Evolutionary conservation across 2,113 vertebrate species (phyloP), one percentile per base, ranked within the genome.

Genomic region (Varanus salvator): DNA sequence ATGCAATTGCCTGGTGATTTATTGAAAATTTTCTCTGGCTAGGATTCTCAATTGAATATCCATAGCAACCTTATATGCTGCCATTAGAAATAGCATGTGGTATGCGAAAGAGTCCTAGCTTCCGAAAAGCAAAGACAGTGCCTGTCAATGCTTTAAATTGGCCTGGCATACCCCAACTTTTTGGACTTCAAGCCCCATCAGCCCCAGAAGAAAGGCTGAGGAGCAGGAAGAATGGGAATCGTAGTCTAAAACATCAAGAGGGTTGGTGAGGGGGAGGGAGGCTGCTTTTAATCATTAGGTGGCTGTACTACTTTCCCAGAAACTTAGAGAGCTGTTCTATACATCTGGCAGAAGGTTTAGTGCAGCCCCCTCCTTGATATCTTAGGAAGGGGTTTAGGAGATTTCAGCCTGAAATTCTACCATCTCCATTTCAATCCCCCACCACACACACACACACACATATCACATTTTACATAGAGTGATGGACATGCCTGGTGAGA

Each of bases 11-110:
- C 31, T 52, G 81, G 66, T 8, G 1, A 0, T 78, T 11, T 76
- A 1, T 48, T 29, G 69, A 21, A 66, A 86, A 1, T 89, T 66
- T 48, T 0, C 23, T 88, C 94, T 81, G 80, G 5, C 15, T 11
- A 29, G 44, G 68, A 71, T 44, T 85, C 86, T 66, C 72, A 52
- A 68, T 84, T 81, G 80, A 66, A 88, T 85, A 90, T 80, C 52
- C 25, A 60, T 27, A 86, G 14, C 54, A 89, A 82, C 31, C n/a
- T n/a, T 21, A 66, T 0, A 64, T 60, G 14, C 38, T 87, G 27
- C 80, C 38, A 27, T 72, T 57, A 14, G 21, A 75, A 25, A 88
- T 84, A 93, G 82, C 0, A 0, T 14, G 71, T 92, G 0, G 9
- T 27, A 38, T 0, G 64, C 9, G 80, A 89, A 31, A 4, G 17